phyloP scores from a whole-genome alignment of 2,888 invertebrate genomes.

The Acleris emargana region DNA sequence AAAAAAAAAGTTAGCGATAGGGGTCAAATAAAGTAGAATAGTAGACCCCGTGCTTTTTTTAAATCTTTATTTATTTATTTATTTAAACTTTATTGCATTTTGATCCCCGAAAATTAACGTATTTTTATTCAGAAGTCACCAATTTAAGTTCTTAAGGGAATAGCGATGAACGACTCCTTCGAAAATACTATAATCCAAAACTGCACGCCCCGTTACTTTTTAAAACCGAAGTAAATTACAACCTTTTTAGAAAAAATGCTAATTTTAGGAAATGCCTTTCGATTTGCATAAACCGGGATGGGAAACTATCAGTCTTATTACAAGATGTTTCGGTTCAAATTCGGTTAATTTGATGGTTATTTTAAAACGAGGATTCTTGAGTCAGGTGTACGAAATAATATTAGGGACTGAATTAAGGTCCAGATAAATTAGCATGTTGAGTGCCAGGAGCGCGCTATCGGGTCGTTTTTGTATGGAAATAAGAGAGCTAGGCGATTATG shows the following conservation, averaged over 20 bases:
- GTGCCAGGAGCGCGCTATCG: too few species aligned
- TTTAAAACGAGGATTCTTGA: slow-evolving; percentile 26
- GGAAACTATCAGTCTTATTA: slow-evolving; percentile 15
- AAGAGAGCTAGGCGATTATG: too few species aligned
- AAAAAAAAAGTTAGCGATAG: too few species aligned
- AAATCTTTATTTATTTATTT: too few species aligned
- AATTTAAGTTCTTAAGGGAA: too few species aligned
- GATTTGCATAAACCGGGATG: neutral
- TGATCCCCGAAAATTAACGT: too few species aligned
- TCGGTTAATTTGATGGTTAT: slow-evolving; percentile 14
- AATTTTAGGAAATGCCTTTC: slow-evolving; percentile 23
- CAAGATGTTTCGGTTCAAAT: slow-evolving; percentile 4
- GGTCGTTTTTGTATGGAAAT: too few species aligned
- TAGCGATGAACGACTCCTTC: too few species aligned
- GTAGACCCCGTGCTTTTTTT: too few species aligned
- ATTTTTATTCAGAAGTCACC: too few species aligned
- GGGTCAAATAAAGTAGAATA: too few species aligned
- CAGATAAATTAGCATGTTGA: neutral
- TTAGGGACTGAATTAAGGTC: slow-evolving; percentile 26
- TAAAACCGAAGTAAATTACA: slow-evolving; percentile 15
- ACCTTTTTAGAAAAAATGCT: slow-evolving; percentile 32
- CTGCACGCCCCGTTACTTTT: slow-evolving; percentile 3
- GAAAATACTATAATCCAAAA: neutral
- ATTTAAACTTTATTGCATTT: too few species aligned
- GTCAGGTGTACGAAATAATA: slow-evolving; percentile 33